Percentiles rank a stretch among this genome's conserved stretches.
Evolutionary conservation across 2,797 vertebrate genomes (phyloP).

Genomic region (Echeneis naucrates): DNA sequence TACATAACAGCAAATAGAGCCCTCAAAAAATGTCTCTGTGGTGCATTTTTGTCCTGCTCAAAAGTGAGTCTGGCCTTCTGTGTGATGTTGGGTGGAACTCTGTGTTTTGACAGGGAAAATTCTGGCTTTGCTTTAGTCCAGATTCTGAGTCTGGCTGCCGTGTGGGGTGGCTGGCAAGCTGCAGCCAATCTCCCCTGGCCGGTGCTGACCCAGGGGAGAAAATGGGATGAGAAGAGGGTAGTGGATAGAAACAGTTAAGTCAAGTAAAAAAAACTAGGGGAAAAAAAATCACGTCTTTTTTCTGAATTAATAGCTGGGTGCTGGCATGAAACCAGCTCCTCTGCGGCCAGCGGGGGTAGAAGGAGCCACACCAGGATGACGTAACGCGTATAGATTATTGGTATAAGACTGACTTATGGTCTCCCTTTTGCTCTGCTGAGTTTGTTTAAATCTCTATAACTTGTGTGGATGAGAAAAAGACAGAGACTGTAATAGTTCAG

Average conservation of each 20-base stretch:
- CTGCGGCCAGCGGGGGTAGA: conserved; percentile 7
- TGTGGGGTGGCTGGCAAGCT: conserved; percentile 31
- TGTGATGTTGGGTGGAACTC: conserved; percentile 49
- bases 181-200: conserved; percentile 45
- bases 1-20: conserved; percentile 45
- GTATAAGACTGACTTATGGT: not conserved
- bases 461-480: conserved; percentile 1
- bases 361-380: not conserved
- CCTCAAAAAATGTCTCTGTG: conserved; percentile 42
- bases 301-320: conserved; percentile 16
- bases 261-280: conserved; percentile 23
- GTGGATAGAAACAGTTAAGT: conserved; percentile 15
- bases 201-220: conserved; percentile 34
- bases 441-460: conserved; percentile 5
- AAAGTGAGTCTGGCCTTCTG: conserved; percentile 58
- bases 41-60: conserved; percentile 38
- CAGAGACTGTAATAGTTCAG: not conserved
- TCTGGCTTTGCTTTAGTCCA: conserved; percentile 47
- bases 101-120: conserved; percentile 48
- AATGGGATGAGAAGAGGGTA: not conserved
- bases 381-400: conserved; percentile 1
- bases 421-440: not conserved
- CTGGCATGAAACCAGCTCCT: conserved; percentile 26
- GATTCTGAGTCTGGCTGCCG: conserved; percentile 47
- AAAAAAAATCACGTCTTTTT: conserved; percentile 16